These are phyloP conservation scores for Muschampia plurimacula DNA, from an alignment of 2,888 invertebrate species.

Conservation along the genomic window DNA sequence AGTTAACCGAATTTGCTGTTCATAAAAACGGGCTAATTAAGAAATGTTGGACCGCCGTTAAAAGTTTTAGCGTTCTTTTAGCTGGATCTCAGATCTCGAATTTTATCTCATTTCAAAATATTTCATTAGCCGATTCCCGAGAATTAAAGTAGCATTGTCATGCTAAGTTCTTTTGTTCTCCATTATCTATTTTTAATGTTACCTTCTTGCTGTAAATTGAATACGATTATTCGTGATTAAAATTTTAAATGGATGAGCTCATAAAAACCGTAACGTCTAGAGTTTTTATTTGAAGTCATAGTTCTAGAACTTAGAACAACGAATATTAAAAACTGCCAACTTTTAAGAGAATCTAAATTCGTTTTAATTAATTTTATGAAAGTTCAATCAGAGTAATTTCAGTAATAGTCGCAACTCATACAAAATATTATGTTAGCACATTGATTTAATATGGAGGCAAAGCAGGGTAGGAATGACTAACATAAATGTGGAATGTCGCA, in stretches of 20 bases:
- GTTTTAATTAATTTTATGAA: slow-evolving; percentile 21
- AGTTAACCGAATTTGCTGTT: slow-evolving; percentile 83
- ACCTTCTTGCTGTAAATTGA: slow-evolving; percentile 34
- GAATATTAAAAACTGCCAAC: slow-evolving; percentile 12
- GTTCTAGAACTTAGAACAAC: not conserved
- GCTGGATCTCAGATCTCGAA: slow-evolving; percentile 55
- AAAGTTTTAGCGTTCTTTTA: slow-evolving; percentile 68
- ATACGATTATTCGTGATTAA: slow-evolving; percentile 29
- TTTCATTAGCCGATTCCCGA: slow-evolving; percentile 50
- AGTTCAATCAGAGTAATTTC: not conserved
- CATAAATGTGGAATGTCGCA: slow-evolving; percentile 60
- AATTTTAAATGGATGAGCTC: slow-evolving; percentile 21
- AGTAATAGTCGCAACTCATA: too few species aligned
- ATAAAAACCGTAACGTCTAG: slow-evolving; percentile 24
- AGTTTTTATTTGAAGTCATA: slow-evolving; percentile 20
- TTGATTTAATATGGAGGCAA: not conserved
- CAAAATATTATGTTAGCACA: too few species aligned
- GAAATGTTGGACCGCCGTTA: slow-evolving; percentile 79
- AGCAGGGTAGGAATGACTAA: not conserved
- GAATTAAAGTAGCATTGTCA: slow-evolving; percentile 41
- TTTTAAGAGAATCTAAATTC: slow-evolving; percentile 3
- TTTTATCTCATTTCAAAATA: slow-evolving; percentile 54
- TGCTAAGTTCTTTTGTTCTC: slow-evolving; percentile 35
- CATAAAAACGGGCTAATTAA: slow-evolving; percentile 83
- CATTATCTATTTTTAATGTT: slow-evolving; percentile 38